Conservation (phyloP, 2,888 invertebrate genomes). For the Acanthosepion pharaonis region DNA sequence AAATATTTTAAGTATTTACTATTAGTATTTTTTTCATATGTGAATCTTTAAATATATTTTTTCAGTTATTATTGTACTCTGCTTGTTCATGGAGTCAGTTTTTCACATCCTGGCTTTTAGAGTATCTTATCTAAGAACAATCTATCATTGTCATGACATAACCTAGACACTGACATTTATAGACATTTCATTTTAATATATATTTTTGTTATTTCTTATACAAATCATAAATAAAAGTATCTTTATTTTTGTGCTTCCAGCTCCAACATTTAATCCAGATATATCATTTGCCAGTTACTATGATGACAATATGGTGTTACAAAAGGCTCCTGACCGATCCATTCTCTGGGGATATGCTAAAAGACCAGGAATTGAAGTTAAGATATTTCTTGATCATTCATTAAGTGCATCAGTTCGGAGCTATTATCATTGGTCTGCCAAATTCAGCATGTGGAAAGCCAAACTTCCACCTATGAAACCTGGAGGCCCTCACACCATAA, state of each 20-base stretch:
- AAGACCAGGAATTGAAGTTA: slow-evolving; percentile 54
- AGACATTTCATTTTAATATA: neutral
- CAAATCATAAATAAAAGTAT: neutral
- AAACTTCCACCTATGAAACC: slow-evolving; percentile 55
- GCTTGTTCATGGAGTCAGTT: too few species aligned
- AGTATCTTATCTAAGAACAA: too few species aligned
- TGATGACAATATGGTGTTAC: slow-evolving; percentile 67
- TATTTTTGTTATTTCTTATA: neutral
- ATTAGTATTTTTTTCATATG: too few species aligned
- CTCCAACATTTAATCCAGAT: neutral
- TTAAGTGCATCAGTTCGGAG: slow-evolving; percentile 6
- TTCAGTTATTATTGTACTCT: too few species aligned
- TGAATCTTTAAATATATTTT: too few species aligned
- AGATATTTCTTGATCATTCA: slow-evolving; percentile 49
- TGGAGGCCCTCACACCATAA: slow-evolving; percentile 58
- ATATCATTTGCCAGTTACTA: slow-evolving; percentile 53
- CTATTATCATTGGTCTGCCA: neutral
- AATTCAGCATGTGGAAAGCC: slow-evolving; percentile 56
- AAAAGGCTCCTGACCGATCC: slow-evolving; percentile 60
- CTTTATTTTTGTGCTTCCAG: neutral
- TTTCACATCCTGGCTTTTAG: too few species aligned
- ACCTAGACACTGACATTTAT: too few species aligned
- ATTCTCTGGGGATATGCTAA: slow-evolving; percentile 66
- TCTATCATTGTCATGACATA: too few species aligned
- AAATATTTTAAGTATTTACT: too few species aligned